Evolutionary conservation across 2,113 vertebrate genomes (phyloP).

Genomic region (Pachypanchax playfairii): DNA sequence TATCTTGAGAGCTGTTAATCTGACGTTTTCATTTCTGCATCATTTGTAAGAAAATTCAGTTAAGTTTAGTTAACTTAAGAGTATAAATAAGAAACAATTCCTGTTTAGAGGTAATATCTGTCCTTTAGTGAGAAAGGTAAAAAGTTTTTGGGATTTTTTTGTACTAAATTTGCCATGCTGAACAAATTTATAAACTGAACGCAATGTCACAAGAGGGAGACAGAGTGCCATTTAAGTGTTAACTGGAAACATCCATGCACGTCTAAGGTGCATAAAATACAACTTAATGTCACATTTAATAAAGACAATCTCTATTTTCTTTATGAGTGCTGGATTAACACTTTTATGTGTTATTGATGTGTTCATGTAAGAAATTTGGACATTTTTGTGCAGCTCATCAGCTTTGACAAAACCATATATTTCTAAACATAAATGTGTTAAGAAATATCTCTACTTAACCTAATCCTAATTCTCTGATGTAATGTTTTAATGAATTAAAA

Average conservation of each 20-base stretch:
- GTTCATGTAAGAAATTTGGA: too few relatives aligned
- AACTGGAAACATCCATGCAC: background rate
- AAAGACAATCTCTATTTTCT: too few relatives aligned
- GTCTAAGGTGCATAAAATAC: background rate
- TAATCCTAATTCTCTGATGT: too few relatives aligned
- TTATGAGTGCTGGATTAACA: too few relatives aligned
- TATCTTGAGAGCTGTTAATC: background rate
- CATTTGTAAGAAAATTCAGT: background rate
- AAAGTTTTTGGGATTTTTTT: too few relatives aligned
- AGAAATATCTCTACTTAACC: too few relatives aligned
- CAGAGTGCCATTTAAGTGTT: background rate
- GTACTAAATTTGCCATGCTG: background rate
- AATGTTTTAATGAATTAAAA: too few relatives aligned
- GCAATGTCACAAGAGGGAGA: slow-evolving; percentile 24
- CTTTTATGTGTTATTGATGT: too few relatives aligned
- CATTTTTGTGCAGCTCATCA: background rate
- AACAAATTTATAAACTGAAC: background rate
- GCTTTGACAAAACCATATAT: too few relatives aligned
- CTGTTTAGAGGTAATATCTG: background rate
- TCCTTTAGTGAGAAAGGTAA: background rate
- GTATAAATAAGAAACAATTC: background rate
- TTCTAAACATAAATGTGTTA: too few relatives aligned
- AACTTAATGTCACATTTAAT: background rate
- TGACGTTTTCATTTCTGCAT: background rate
- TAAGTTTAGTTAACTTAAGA: background rate